phyloP scores from a whole-genome alignment of 1,140 invertebrate genomes.

The Calephelis nemesis region DNA sequence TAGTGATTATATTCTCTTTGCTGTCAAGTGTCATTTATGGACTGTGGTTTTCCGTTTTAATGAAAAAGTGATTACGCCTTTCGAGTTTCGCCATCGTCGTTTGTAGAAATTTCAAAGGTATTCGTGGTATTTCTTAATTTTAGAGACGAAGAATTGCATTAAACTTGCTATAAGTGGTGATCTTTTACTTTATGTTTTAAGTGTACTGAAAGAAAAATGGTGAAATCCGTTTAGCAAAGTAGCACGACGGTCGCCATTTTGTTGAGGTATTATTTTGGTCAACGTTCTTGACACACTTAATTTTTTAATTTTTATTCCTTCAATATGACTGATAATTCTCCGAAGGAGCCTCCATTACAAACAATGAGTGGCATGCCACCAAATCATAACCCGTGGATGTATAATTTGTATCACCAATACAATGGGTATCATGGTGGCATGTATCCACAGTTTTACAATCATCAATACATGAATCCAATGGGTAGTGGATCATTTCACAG shows the following conservation, averaged over 20 bases:
- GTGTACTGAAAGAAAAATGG: background rate
- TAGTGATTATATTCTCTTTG: no score
- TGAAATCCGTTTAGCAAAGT: background rate
- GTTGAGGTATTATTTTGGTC: constrained; percentile 32
- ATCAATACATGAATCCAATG: constrained; percentile 71
- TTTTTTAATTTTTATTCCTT: constrained; percentile 11
- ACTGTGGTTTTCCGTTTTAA: no score
- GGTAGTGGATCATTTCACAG: constrained; percentile 51
- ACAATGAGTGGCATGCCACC: constrained; percentile 65
- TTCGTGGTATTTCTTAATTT: constrained; percentile 4
- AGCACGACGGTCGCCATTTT: constrained; percentile 39
- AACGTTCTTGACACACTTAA: constrained; percentile 23
- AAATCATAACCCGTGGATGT: constrained; percentile 72
- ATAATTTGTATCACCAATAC: constrained; percentile 71
- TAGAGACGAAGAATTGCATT: constrained; percentile 1
- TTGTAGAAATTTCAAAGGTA: background rate
- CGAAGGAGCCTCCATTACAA: constrained; percentile 71
- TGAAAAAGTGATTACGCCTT: background rate
- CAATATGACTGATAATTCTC: constrained; percentile 63
- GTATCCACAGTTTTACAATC: constrained; percentile 69
- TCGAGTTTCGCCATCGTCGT: background rate
- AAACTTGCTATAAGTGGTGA: background rate
- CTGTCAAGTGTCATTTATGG: no score
- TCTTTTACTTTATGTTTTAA: constrained; percentile 1
- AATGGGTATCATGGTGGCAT: constrained; percentile 65